phyloP scores from a whole-genome alignment of 53 echinoderm and acorn worm species.

The Apostichopus leukothele region DNA sequence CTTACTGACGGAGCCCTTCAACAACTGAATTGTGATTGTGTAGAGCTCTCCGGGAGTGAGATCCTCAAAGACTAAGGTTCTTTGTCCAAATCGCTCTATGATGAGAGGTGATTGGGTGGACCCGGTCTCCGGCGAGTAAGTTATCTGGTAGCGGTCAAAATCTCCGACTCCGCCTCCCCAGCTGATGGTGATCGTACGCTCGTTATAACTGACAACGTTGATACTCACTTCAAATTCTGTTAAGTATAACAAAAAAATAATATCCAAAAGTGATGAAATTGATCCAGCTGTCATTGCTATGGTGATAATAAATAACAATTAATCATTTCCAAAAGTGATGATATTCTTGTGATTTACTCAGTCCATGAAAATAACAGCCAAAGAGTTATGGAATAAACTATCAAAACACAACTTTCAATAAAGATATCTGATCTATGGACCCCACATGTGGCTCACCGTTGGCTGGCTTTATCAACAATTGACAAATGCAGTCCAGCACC shows the following conservation, averaged over 20 bases:
- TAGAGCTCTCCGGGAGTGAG: slow-evolving; percentile 59
- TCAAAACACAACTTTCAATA: no score
- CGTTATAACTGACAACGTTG: slow-evolving; percentile 14
- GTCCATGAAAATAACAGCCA: no score
- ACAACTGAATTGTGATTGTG: slow-evolving; percentile 48
- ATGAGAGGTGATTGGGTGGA: slow-evolving; percentile 53
- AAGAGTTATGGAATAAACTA: no score
- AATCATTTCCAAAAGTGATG: background rate
- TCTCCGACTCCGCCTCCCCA: slow-evolving; percentile 72
- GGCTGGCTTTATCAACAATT: no score
- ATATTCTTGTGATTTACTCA: no score
- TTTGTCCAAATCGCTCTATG: slow-evolving; percentile 14
- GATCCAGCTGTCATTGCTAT: background rate
- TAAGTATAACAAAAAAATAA: background rate
- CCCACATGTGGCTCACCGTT: no score
- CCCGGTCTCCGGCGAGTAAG: slow-evolving; percentile 58
- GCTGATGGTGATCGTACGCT: slow-evolving; percentile 44
- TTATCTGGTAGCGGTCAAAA: slow-evolving; percentile 69
- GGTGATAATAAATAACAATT: no score
- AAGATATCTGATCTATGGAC: no score
- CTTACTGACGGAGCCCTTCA: background rate
- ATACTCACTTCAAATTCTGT: slow-evolving; percentile 33
- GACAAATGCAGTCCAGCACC: no score
- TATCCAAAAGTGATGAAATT: background rate
- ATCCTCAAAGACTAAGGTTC: slow-evolving; percentile 16